Evolutionary conservation across 2,797 vertebrate genomes (phyloP).

Genomic region (Phoebastria nigripes): DNA sequence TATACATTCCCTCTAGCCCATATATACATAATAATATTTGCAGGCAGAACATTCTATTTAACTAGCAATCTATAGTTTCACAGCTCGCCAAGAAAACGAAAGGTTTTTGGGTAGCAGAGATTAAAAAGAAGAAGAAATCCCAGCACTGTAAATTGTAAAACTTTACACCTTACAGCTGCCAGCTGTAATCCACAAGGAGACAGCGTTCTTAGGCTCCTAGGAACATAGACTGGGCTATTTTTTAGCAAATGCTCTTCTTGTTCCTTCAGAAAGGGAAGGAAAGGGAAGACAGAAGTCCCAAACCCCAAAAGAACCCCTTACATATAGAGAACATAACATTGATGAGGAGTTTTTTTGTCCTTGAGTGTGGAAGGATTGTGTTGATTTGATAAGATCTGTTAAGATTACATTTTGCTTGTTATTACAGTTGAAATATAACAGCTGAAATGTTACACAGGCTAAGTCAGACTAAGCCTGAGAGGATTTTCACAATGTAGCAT

Average conservation of each 20-base stretch:
- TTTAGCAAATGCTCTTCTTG: neutral
- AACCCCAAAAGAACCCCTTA: neutral
- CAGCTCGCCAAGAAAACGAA: constrained; percentile 1
- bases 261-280: neutral
- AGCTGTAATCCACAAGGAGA: constrained; percentile 45
- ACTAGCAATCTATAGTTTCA: constrained; percentile 16
- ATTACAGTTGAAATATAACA: constrained; percentile 48
- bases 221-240: neutral
- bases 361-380: constrained; percentile 6
- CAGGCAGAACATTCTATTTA: constrained; percentile 17
- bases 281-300: neutral
- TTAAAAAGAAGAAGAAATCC: constrained; percentile 61
- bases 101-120: constrained; percentile 21
- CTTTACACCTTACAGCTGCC: constrained; percentile 32
- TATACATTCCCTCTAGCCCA: neutral
- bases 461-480: constrained; percentile 54
- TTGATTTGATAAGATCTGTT: constrained; percentile 43
- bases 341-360: constrained; percentile 20
- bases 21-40: neutral
- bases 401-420: constrained; percentile 58
- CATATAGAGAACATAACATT: neutral
- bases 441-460: constrained; percentile 38
- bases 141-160: constrained; percentile 47
- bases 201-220: constrained; percentile 9
- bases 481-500: constrained; percentile 57